Conservation (phyloP, 1,140 invertebrate species). For the Drosophila pachea region DNA sequence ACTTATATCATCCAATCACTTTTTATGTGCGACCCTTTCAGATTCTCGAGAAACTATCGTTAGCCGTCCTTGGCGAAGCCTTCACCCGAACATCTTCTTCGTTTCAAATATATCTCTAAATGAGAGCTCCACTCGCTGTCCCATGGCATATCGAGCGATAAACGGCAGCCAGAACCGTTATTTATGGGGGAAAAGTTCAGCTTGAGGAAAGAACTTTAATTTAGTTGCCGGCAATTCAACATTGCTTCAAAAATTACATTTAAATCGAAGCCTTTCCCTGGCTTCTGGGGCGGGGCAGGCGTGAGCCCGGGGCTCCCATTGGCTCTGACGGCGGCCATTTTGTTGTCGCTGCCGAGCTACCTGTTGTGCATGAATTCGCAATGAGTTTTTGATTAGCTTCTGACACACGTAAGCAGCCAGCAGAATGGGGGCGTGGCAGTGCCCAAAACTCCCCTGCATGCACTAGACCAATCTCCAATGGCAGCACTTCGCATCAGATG, state of each 20-base stretch:
- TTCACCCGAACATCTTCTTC: too few relatives aligned
- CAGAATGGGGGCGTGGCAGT: not conserved
- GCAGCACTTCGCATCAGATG: conserved; percentile 16
- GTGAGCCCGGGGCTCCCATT: not conserved
- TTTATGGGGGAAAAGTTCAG: conserved; percentile 5
- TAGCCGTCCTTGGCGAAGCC: too few relatives aligned
- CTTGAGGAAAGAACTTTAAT: not conserved
- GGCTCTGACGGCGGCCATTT: not conserved
- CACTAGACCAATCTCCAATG: conserved; percentile 17
- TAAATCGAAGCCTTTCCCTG: conserved; percentile 30
- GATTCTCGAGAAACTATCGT: too few relatives aligned
- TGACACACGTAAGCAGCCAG: conserved; percentile 31
- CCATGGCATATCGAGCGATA: too few relatives aligned
- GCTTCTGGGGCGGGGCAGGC: too few relatives aligned
- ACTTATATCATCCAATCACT: too few relatives aligned
- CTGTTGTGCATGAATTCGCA: conserved; percentile 61
- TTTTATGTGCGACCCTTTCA: too few relatives aligned
- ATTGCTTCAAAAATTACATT: conserved; percentile 50
- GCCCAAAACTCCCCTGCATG: too few relatives aligned
- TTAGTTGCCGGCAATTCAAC: conserved; percentile 29
- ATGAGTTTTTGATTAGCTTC: conserved; percentile 73
- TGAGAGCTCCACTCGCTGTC: too few relatives aligned
- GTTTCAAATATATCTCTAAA: too few relatives aligned
- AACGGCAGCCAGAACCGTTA: not conserved
- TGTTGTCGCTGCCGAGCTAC: conserved; percentile 18